phyloP scores from a whole-genome alignment of 2,888 invertebrate species.

The Drosophila subsilvestris region DNA sequence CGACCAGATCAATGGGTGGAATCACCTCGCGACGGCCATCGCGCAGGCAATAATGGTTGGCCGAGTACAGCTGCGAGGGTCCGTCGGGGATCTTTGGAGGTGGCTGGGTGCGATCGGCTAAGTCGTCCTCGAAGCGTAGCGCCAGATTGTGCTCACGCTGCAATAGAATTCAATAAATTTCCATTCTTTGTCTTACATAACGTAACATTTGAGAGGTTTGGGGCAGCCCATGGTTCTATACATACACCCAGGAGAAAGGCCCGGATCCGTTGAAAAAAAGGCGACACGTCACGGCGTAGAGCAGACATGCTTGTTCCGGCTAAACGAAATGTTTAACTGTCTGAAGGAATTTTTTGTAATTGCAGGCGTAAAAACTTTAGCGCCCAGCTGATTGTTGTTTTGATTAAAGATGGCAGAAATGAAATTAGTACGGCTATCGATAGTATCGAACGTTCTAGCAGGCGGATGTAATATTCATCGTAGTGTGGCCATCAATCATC shows the following conservation, averaged over 20 bases:
- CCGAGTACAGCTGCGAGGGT: conserved; percentile 89
- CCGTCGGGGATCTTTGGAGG: conserved; percentile 93
- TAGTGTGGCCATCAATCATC: background rate
- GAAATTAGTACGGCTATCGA: background rate
- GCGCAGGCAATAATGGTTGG: conserved; percentile 93
- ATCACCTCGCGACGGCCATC: conserved; percentile 92
- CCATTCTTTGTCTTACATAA: conserved; percentile 72
- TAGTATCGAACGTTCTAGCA: background rate
- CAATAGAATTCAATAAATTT: conserved; percentile 12
- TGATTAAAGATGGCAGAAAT: conserved; percentile 1
- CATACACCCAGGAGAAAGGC: conserved; percentile 89
- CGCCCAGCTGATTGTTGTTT: conserved; percentile 31
- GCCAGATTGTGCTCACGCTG: conserved; percentile 87
- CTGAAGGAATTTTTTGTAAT: background rate
- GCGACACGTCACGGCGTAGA: conserved; percentile 87
- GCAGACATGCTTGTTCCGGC: conserved; percentile 75
- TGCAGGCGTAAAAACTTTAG: background rate
- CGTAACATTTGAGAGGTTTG: conserved; percentile 10
- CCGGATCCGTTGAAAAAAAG: conserved; percentile 86
- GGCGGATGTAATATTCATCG: background rate
- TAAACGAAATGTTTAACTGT: background rate
- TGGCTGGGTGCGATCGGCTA: conserved; percentile 91
- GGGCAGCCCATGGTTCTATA: conserved; percentile 22
- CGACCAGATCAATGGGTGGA: conserved; percentile 81
- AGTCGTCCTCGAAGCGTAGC: conserved; percentile 88